These are phyloP conservation scores for Himantopus leucocephalus DNA, from an alignment of 2,113 vertebrate species.

Conservation along the genomic window DNA sequence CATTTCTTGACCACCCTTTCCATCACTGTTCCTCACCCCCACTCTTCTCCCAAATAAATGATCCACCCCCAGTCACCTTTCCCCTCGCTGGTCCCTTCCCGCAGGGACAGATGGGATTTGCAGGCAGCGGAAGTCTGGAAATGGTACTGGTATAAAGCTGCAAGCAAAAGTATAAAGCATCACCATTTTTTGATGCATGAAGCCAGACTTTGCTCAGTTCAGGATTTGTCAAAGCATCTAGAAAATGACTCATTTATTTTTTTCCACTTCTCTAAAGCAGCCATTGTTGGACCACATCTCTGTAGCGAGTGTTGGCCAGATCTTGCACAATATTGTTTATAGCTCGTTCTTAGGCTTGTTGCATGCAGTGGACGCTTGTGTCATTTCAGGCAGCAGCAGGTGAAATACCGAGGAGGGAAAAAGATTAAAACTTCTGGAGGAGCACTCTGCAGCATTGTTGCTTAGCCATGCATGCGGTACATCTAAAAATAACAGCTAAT, in stretches of 20 bases:
- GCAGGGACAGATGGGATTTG: background rate
- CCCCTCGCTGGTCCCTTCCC: background rate
- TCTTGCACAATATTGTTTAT: slow-evolving; percentile 8
- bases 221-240: slow-evolving; percentile 12
- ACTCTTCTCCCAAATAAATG: background rate
- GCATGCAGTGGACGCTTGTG: background rate
- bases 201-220: slow-evolving; percentile 7
- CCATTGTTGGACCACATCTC: background rate
- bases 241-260: slow-evolving; percentile 18
- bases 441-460: slow-evolving; percentile 19
- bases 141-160: background rate
- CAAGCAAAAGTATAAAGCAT: background rate
- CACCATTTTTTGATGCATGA: background rate
- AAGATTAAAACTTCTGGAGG: slow-evolving; percentile 28
- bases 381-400: slow-evolving; percentile 31
- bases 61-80: background rate
- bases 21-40: background rate
- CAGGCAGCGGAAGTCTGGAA: background rate
- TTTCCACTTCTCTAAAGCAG: background rate
- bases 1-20: background rate
- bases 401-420: background rate
- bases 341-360: background rate
- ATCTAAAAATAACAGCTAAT: slow-evolving; percentile 62
- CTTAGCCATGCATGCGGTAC: slow-evolving; percentile 31
- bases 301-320: background rate